Conservation (phyloP, 2,797 vertebrate genomes). For the Pseudomugil tenellus region DNA sequence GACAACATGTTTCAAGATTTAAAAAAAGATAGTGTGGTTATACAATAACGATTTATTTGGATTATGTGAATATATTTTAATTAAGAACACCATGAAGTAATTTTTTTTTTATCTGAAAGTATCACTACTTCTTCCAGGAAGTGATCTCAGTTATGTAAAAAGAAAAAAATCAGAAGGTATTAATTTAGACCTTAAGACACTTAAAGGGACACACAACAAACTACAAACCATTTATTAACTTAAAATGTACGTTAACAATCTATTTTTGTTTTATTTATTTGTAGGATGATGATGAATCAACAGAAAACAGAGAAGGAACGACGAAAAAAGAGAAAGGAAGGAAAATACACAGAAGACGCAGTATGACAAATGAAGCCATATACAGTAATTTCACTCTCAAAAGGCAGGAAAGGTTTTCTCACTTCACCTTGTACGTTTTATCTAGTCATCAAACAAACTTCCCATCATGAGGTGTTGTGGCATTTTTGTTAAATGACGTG, state of each 20-base stretch:
- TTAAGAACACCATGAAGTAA: accelerated
- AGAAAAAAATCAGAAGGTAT: slow-evolving; percentile 5
- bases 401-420: slow-evolving; percentile 14
- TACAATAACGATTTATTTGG: slow-evolving; percentile 6
- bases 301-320: slow-evolving; percentile 3
- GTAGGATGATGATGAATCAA: slow-evolving; percentile 46
- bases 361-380: slow-evolving; percentile 1
- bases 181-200: not conserved
- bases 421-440: slow-evolving; percentile 18
- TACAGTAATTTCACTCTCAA: slow-evolving; percentile 1
- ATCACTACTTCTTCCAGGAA: slow-evolving; percentile 32
- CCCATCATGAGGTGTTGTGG: slow-evolving; percentile 8
- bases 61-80: slow-evolving; percentile 10
- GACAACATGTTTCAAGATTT: slow-evolving; percentile 7
- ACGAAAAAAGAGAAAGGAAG: slow-evolving; percentile 1
- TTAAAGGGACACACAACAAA: not conserved
- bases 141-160: slow-evolving; percentile 7
- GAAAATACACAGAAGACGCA: not conserved
- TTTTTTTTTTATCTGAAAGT: not conserved
- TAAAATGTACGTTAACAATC: not conserved
- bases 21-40: slow-evolving; percentile 11
- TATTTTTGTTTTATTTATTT: slow-evolving; percentile 27
- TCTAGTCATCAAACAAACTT: slow-evolving; percentile 19
- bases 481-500: slow-evolving; percentile 11
- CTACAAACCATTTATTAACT: not conserved